Evolutionary conservation across 2,888 invertebrate species (phyloP).

Genomic region (Alviniconcha strummeri): DNA sequence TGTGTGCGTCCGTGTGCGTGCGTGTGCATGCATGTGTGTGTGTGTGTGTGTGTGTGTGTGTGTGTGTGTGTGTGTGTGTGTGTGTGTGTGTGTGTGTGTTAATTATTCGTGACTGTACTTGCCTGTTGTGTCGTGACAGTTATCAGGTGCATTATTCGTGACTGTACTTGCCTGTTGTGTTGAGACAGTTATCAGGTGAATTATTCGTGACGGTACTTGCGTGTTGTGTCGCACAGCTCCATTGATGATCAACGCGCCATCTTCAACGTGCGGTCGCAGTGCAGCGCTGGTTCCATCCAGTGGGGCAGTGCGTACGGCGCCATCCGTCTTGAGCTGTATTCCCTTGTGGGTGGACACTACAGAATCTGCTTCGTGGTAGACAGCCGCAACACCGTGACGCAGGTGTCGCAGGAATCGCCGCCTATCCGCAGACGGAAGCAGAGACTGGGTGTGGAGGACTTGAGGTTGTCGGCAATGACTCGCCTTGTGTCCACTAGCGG

Average conservation of each 20-base stretch:
- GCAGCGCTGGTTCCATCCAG: conserved; percentile 10
- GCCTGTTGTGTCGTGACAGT: not conserved
- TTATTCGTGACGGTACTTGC: no score
- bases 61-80: no score
- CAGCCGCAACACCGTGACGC: conserved; percentile 29
- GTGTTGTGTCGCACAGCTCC: conserved; percentile 9
- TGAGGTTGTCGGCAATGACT: not conserved
- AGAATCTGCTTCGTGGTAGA: conserved; percentile 23
- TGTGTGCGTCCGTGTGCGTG: no score
- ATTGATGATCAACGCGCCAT: conserved; percentile 22
- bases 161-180: not conserved
- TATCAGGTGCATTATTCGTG: not conserved
- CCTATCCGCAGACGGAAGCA: not conserved
- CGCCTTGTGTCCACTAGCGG: conserved; percentile 11
- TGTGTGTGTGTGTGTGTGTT: no score
- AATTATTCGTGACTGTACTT: not conserved
- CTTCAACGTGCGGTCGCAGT: conserved; percentile 22
- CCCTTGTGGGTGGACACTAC: conserved; percentile 4
- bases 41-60: no score
- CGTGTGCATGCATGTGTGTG: no score
- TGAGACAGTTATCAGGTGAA: no score
- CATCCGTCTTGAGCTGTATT: conserved; percentile 6
- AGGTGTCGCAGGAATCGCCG: conserved; percentile 25
- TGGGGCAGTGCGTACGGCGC: conserved; percentile 30
- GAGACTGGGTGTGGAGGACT: not conserved